Evolutionary conservation across 2,113 vertebrate species (phyloP).

Genomic region (Pampusana beccarii): DNA sequence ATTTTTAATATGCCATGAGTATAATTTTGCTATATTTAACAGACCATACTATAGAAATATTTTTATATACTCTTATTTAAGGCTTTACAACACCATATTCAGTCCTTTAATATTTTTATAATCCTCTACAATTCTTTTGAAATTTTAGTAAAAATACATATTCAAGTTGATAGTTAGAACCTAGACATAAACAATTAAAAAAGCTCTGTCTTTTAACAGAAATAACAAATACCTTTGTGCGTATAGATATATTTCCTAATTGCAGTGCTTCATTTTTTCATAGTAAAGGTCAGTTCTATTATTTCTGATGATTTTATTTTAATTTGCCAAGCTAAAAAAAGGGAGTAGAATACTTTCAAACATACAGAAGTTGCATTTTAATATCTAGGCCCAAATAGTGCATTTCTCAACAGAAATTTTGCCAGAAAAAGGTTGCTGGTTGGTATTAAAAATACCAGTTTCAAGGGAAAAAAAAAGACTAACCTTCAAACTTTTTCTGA

Average conservation of each 20-base stretch:
- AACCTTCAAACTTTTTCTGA: slow-evolving; percentile 72
- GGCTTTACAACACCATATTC: not conserved
- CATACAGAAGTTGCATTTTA: slow-evolving; percentile 2
- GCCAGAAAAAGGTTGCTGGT: not conserved
- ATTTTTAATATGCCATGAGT: not conserved
- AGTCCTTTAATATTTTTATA: not conserved
- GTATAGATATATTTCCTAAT: not conserved
- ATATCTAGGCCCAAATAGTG: not conserved
- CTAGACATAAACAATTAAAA: not conserved
- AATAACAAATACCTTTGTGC: not conserved
- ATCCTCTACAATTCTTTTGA: not conserved
- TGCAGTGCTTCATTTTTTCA: not conserved
- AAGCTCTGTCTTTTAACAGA: not conserved
- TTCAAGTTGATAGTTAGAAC: not conserved
- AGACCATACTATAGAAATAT: not conserved
- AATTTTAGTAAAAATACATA: not conserved
- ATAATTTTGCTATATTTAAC: not conserved
- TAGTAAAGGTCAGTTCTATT: not conserved
- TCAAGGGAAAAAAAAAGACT: slow-evolving; percentile 55
- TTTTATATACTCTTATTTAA: not conserved
- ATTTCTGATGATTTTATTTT: not conserved
- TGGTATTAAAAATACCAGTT: slow-evolving; percentile 42
- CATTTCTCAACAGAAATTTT: not conserved
- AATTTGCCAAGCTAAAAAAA: not conserved
- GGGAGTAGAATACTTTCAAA: not conserved